Evolutionary conservation across 2,888 invertebrate species (phyloP).

Genomic region (Ceraclea dissimilis): DNA sequence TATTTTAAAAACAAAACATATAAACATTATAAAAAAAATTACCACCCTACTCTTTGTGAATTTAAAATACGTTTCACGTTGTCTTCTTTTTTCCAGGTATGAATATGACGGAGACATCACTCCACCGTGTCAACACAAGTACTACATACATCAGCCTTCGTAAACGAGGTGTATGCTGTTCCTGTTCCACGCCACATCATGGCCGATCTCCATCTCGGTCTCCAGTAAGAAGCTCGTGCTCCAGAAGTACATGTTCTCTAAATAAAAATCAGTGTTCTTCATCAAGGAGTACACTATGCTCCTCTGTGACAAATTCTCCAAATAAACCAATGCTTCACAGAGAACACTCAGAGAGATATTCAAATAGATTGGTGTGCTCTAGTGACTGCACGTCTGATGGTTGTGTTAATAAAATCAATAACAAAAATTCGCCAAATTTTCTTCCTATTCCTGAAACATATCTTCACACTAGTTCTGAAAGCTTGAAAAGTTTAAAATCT

Average conservation of each 20-base stretch:
- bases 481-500: conserved; percentile 3
- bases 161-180: conserved; percentile 28
- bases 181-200: conserved; percentile 29
- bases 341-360: conserved; percentile 2
- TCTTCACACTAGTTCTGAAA: neutral
- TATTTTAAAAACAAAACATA: too few species aligned
- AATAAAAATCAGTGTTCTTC: conserved; percentile 16
- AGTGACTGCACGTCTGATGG: conserved; percentile 11
- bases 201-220: conserved; percentile 28
- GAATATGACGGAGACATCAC: conserved; percentile 45
- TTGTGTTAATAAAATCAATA: conserved; percentile 17
- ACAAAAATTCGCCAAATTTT: conserved; percentile 1
- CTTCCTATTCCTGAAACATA: conserved; percentile 11
- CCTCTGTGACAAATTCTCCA: conserved; percentile 13
- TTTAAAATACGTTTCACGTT: too few species aligned
- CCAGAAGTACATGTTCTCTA: conserved; percentile 23
- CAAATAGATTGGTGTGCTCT: neutral
- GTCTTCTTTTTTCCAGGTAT: conserved; percentile 22
- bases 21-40: too few species aligned
- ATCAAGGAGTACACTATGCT: neutral
- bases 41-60: too few species aligned
- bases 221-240: conserved; percentile 25
- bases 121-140: conserved; percentile 56
- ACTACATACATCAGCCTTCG: conserved; percentile 55
- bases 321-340: conserved; percentile 10